phyloP scores from a whole-genome alignment of 1,140 invertebrate genomes.

The Ptiloglossa arizonensis region DNA sequence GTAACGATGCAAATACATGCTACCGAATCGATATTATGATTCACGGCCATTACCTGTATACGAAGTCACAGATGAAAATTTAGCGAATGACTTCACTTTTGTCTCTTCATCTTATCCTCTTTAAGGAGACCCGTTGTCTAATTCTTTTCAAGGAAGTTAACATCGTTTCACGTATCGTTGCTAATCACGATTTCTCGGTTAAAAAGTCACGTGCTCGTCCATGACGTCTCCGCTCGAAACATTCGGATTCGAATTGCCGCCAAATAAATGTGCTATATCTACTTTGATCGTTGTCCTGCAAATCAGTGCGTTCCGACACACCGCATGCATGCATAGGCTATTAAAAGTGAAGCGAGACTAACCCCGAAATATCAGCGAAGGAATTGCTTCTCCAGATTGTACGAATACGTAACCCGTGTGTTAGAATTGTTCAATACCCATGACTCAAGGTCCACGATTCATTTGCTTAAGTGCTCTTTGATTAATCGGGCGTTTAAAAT shows the following conservation, averaged over 20 bases:
- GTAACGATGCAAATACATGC: neutral
- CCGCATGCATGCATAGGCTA: conserved; percentile 13
- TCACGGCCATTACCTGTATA: neutral
- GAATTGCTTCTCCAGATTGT: conserved; percentile 1
- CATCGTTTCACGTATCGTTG: accelerated
- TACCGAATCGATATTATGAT: neutral
- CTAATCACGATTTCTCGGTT: neutral
- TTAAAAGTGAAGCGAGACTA: conserved; percentile 57
- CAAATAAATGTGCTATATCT: neutral
- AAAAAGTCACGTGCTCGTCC: neutral
- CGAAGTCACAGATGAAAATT: conserved; percentile 10
- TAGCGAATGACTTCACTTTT: neutral
- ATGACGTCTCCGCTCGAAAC: neutral
- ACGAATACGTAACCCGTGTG: neutral
- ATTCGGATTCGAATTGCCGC: neutral
- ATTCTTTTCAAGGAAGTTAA: too few species aligned
- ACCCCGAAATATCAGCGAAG: conserved; percentile 24
- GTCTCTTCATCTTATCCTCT: neutral
- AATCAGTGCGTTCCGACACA: neutral
- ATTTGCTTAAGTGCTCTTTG: too few species aligned
- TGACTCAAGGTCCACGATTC: conserved; percentile 47
- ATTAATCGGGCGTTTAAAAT: conserved; percentile 25
- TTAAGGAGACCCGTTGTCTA: too few species aligned
- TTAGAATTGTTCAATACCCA: conserved; percentile 3
- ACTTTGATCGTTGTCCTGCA: neutral